A percentile compares a stretch with the other conserved stretches of the same genome.
Evolutionary conservation across 2,797 vertebrate species (phyloP).

Genomic region (Babyrousa celebensis): DNA sequence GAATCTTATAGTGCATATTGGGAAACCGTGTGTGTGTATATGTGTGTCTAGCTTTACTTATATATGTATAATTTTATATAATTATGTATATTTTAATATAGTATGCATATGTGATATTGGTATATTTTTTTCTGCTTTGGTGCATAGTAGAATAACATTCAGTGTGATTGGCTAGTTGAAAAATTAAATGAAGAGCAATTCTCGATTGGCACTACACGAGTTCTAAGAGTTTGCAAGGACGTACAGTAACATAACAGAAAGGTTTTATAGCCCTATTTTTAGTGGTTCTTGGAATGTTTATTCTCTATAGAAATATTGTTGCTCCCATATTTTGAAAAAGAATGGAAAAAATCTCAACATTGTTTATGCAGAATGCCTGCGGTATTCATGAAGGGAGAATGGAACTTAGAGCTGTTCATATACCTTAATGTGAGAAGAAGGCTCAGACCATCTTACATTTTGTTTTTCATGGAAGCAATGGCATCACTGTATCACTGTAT

Average conservation of each 20-base stretch:
- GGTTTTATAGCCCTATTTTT: not conserved
- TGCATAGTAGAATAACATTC: not conserved
- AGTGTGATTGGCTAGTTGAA: not conserved
- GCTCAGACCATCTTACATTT: not conserved
- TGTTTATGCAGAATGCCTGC: not conserved
- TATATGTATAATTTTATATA: not conserved
- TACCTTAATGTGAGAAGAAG: not conserved
- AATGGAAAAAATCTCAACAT: not conserved
- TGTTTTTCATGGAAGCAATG: not conserved
- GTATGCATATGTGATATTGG: not conserved
- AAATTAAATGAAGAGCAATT: not conserved
- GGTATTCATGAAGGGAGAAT: not conserved
- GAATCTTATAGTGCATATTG: not conserved
- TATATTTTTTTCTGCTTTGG: not conserved
- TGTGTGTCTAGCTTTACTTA: not conserved
- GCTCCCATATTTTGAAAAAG: not conserved
- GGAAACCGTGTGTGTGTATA: not conserved
- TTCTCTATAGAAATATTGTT: not conserved
- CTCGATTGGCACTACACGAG: not conserved
- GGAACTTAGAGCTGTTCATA: not conserved
- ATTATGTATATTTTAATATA: not conserved
- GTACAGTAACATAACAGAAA: not conserved
- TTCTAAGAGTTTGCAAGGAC: not conserved
- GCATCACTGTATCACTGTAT: too few relatives aligned
- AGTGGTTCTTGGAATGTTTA: not conserved